Base-by-base conservation (phyloP, 2,797 vertebrate genomes). In the Danio choprae region DNA sequence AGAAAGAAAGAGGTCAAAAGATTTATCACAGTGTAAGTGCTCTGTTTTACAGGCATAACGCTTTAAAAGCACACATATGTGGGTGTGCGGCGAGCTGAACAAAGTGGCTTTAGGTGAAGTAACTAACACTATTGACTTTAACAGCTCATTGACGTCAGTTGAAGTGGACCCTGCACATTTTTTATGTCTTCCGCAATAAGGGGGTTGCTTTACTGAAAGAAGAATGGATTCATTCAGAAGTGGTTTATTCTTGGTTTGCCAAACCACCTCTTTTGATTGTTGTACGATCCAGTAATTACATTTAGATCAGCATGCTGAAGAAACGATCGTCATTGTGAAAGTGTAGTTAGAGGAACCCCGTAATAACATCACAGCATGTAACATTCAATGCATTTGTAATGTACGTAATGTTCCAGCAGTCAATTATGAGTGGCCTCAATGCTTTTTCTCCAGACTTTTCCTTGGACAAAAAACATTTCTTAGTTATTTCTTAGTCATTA, bases 191-290 rank as follows among this genome's bases (percentile, higher is more conserved):
- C 10, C 15, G 46, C 51, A 67, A 58, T 67, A 2, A 22, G n/a
- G 67, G 67, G 13, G 13, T 46, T 50, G 48, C 20, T 50, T 40
- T 41, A 75, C 22, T 53, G 11, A 46, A 51, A 22, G 22, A 62
- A 64, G 22, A 62, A 64, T n/a, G 55, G 50, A 76, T 65, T 76
- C 11, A 75, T 55, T 76, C 20, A 38, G 36, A 20, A 58, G 16
- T 11, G 48, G 20, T 43, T 29, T 77, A 13, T n/a, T 36, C 5
- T 22, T 56, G 18, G 18, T 64, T 75, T 75, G 13, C 5, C 3
- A 7, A 13, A 69, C 15, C 9, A 38, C 29, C 58, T 62, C 29
- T 40, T 74, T 50, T 74, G 9, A 36, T 6, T 72, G 38, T 58
- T 43, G 18, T 58, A 53, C 43, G 51, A 20, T 43, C 53, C 53